Evolutionary conservation across 2,888 invertebrate species (phyloP).

Genomic region (Hypomecis atomaria): DNA sequence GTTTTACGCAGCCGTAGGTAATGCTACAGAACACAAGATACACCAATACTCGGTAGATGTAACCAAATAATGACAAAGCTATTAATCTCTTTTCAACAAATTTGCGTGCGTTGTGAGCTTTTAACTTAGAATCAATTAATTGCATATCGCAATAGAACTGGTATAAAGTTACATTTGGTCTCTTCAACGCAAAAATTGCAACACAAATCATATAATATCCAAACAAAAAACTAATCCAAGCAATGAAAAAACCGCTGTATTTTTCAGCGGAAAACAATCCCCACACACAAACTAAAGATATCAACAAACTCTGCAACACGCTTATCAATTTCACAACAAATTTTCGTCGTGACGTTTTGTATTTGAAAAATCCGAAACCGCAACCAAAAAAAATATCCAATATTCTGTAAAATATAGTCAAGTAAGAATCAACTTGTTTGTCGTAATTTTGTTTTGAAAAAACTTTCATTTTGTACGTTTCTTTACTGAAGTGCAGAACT

Average conservation of each 20-base stretch:
- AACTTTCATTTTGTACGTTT: not conserved
- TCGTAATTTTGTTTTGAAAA: conserved; percentile 1
- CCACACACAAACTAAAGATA: not conserved
- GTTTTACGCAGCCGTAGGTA: not conserved
- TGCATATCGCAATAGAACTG: conserved; percentile 1
- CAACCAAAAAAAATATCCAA: not conserved
- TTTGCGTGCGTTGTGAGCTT: not conserved
- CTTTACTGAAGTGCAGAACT: too few species aligned
- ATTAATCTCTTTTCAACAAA: not conserved
- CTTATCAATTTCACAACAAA: not conserved
- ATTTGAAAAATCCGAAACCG: conserved; percentile 5
- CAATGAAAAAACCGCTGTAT: not conserved
- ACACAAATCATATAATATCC: not conserved
- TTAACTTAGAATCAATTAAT: not conserved
- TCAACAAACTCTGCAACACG: not conserved
- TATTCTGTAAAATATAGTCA: not conserved
- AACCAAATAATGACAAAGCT: not conserved
- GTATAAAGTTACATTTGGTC: not conserved
- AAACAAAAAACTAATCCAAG: not conserved
- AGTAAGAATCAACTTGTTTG: not conserved
- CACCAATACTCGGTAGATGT: not conserved
- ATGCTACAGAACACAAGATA: not conserved
- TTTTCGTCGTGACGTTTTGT: not conserved
- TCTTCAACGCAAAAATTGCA: not conserved
- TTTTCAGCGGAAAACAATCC: too few species aligned